Conservation (phyloP, 2,113 vertebrate genomes). For the Athene cunicularia region DNA sequence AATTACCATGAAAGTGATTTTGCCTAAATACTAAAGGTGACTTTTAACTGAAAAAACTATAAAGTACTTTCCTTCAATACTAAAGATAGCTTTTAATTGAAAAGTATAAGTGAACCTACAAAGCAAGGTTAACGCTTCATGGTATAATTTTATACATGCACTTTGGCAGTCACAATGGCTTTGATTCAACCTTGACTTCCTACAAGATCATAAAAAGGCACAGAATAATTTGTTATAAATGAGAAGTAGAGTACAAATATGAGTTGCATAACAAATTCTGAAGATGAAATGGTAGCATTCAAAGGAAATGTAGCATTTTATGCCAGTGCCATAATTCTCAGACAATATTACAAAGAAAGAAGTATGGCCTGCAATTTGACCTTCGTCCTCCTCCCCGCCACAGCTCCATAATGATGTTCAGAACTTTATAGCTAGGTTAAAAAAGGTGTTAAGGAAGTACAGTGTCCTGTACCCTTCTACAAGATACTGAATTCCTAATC, state of each 20-base stretch:
- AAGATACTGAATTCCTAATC: neutral
- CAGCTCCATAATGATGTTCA: neutral
- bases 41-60: constrained; percentile 61
- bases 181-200: constrained; percentile 69
- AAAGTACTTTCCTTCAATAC: constrained; percentile 45
- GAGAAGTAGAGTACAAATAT: constrained; percentile 40
- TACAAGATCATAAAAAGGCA: constrained; percentile 56
- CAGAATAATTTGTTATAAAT: constrained; percentile 57
- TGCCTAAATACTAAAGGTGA: constrained; percentile 55
- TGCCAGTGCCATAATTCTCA: constrained; percentile 21
- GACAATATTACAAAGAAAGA: neutral
- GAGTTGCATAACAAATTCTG: constrained; percentile 46
- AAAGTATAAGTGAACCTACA: constrained; percentile 60
- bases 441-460: neutral
- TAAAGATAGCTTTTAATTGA: constrained; percentile 62
- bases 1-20: constrained; percentile 41
- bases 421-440: neutral
- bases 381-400: neutral
- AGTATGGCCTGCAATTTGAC: neutral
- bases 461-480: neutral
- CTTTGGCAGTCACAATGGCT: constrained; percentile 54
- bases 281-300: constrained; percentile 21
- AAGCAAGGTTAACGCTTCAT: constrained; percentile 65
- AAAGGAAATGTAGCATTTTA: constrained; percentile 60
- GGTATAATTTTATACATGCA: constrained; percentile 64